These are phyloP conservation scores for Teleiodes luculella DNA, from an alignment of 2,888 invertebrate species.

Conservation along the genomic window DNA sequence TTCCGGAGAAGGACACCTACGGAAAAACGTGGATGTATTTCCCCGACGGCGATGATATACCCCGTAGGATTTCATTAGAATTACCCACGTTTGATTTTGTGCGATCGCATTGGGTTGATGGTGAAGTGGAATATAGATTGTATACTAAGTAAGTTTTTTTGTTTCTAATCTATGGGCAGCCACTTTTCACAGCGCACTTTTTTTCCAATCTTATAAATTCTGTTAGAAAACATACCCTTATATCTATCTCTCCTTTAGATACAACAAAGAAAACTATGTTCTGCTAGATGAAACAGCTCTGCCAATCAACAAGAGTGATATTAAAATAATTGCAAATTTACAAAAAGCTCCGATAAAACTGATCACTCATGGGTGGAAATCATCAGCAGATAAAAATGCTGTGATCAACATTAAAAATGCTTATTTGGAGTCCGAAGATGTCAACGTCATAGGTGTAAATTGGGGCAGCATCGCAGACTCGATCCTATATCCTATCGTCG, in stretches of 20 bases:
- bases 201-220: too few relatives aligned
- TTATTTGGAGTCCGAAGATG: slow-evolving; percentile 52
- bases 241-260: slow-evolving; percentile 27
- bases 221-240: not conserved
- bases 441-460: slow-evolving; percentile 62
- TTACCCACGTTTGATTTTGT: not conserved
- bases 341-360: slow-evolving; percentile 52
- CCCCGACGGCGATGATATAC: slow-evolving; percentile 57
- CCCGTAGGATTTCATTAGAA: slow-evolving; percentile 34
- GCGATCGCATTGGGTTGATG: not conserved
- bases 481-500: slow-evolving; percentile 46
- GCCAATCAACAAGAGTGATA: slow-evolving; percentile 20
- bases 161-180: too few relatives aligned
- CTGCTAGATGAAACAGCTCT: slow-evolving; percentile 32
- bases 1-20: slow-evolving; percentile 34
- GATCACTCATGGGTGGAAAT: slow-evolving; percentile 74
- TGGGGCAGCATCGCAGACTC: slow-evolving; percentile 50
- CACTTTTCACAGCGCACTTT: too few relatives aligned
- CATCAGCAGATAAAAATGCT: slow-evolving; percentile 49
- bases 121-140: slow-evolving; percentile 52
- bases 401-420: slow-evolving; percentile 57
- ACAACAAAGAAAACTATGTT: slow-evolving; percentile 34
- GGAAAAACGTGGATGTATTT: slow-evolving; percentile 66
- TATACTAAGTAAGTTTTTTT: slow-evolving; percentile 54
- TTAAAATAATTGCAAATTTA: slow-evolving; percentile 23